A percentile compares a stretch with the other conserved stretches of the same genome.
phyloP scores from a whole-genome alignment of 2,797 vertebrate genomes.

The Heteromormyrus szaboi region DNA sequence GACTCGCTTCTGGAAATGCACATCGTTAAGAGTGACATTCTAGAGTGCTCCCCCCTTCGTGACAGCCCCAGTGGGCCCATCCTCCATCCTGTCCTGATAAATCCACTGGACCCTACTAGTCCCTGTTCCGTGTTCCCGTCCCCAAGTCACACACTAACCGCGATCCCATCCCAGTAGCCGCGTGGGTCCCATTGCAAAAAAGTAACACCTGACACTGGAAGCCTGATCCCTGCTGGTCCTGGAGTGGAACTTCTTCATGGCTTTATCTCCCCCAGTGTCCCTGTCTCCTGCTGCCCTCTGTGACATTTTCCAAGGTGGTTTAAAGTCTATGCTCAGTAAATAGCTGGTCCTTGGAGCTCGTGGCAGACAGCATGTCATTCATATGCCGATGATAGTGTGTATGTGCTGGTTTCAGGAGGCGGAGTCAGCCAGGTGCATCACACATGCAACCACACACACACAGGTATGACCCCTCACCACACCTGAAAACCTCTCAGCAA shows the following conservation, averaged over 20 bases:
- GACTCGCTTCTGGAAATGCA: neutral
- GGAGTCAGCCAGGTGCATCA: neutral
- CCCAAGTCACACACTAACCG: neutral
- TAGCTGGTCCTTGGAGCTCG: constrained; percentile 14
- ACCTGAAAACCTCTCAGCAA: constrained; percentile 31
- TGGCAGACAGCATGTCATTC: constrained; percentile 1
- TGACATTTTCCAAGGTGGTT: neutral
- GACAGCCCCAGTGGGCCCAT: neutral
- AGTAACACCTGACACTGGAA: neutral
- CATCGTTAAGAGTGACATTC: neutral
- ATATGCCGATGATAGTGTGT: neutral
- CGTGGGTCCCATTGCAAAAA: neutral
- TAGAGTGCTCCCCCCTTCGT: neutral
- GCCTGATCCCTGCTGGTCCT: neutral
- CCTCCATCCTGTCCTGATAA: neutral
- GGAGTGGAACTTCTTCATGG: neutral
- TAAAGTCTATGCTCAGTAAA: constrained; percentile 1
- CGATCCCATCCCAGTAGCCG: neutral
- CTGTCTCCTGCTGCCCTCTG: neutral
- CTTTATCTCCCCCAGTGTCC: neutral
- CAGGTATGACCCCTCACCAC: constrained; percentile 17
- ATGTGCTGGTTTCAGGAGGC: neutral
- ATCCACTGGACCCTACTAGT: neutral
- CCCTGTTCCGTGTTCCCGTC: neutral
- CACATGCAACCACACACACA: constrained; percentile 18